A percentile compares a stretch with the other conserved stretches of the same genome.
phyloP scores from a whole-genome alignment of 92 coral and sea anemone genomes.

The Heliopora coerulea region DNA sequence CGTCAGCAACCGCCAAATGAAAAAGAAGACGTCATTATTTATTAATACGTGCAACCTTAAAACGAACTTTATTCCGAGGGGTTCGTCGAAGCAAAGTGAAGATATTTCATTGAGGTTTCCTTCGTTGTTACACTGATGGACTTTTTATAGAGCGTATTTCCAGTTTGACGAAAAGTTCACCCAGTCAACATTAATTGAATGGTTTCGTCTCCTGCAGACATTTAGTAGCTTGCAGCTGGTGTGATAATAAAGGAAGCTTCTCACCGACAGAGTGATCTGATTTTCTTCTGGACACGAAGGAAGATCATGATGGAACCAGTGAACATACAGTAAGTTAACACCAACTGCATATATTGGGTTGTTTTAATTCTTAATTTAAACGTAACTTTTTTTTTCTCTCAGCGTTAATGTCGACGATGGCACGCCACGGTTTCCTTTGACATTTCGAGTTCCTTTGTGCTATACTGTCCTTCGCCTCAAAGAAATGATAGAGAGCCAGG shows the following conservation, averaged over 20 bases:
- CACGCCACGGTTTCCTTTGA: slow-evolving; percentile 90
- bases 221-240: not conserved
- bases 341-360: not conserved
- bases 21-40: slow-evolving; percentile 35
- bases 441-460: slow-evolving; percentile 89
- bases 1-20: slow-evolving; percentile 7
- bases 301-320: slow-evolving; percentile 72
- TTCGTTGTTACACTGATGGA: slow-evolving; percentile 14
- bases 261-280: slow-evolving; percentile 43
- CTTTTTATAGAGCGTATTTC: not conserved
- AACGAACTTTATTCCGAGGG: slow-evolving; percentile 12
- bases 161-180: not conserved
- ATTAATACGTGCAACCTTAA: slow-evolving; percentile 36
- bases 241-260: not conserved
- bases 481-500: slow-evolving; percentile 97
- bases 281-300: slow-evolving; percentile 36
- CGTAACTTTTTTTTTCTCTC: not conserved
- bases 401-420: slow-evolving; percentile 97
- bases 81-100: not conserved
- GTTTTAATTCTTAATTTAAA: slow-evolving; percentile 4
- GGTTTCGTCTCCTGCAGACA: not conserved
- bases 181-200: not conserved
- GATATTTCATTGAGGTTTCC: not conserved
- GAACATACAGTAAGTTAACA: slow-evolving; percentile 72
- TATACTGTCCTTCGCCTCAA: slow-evolving; percentile 79